Evolutionary conservation across 2,113 vertebrate genomes (phyloP).

Genomic region (Coryphaenoides rupestris): DNA sequence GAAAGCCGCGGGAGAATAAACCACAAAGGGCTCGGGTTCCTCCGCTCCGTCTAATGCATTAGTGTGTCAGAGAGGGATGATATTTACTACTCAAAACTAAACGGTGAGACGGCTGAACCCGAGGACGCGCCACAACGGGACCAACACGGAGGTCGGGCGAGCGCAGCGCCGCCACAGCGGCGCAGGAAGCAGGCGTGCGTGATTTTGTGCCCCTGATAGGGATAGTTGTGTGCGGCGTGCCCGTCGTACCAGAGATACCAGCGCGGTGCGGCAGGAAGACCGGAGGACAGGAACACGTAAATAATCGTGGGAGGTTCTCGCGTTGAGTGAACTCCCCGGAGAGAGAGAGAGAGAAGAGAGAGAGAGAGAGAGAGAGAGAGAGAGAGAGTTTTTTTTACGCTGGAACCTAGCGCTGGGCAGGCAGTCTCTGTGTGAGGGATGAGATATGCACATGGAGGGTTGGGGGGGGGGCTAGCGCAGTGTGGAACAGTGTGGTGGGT

Average conservation of each 20-base stretch:
- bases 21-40: conserved; percentile 13
- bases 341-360: conserved; percentile 3
- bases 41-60: not conserved
- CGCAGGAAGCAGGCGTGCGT: too few relatives aligned
- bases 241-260: too few relatives aligned
- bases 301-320: conserved; percentile 16
- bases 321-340: conserved; percentile 20
- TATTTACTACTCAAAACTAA: not conserved
- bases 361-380: not conserved
- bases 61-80: conserved; percentile 1
- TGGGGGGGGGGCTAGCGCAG: conserved; percentile 40
- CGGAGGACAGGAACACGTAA: conserved; percentile 6
- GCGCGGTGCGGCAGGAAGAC: too few relatives aligned
- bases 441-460: conserved; percentile 5
- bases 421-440: conserved; percentile 27
- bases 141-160: not conserved
- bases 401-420: too few relatives aligned
- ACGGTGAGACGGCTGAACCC: not conserved
- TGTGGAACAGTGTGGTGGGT: conserved; percentile 37
- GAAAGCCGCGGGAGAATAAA: conserved; percentile 12
- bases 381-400: too few relatives aligned
- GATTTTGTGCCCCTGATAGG: too few relatives aligned
- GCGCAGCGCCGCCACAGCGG: too few relatives aligned
- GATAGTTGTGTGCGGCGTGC: too few relatives aligned
- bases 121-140: too few relatives aligned